Conservation (phyloP, 2,888 invertebrate species). For the Chloroclysta siterata region DNA sequence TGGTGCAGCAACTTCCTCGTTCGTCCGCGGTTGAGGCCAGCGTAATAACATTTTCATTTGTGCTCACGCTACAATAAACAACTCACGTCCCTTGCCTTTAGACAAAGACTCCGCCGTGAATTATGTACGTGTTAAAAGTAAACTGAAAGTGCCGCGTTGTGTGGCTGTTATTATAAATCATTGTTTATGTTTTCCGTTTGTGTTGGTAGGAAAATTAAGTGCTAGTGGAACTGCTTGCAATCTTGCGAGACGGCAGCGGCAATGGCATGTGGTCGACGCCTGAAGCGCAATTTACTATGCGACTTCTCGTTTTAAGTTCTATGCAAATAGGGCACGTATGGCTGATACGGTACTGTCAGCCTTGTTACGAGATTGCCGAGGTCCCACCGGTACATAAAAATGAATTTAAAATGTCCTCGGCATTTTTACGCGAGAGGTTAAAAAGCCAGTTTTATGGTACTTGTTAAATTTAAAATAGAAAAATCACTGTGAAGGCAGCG, state of each 20-base stretch:
- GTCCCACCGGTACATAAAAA: conserved; percentile 34
- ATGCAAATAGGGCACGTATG: conserved; percentile 46
- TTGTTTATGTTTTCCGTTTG: conserved; percentile 86
- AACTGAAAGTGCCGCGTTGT: conserved; percentile 84
- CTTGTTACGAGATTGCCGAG: conserved; percentile 36
- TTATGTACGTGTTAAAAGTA: conserved; percentile 85
- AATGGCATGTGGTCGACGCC: conserved; percentile 56
- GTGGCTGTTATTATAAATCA: conserved; percentile 85
- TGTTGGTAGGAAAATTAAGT: conserved; percentile 79
- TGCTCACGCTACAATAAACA: conserved; percentile 83
- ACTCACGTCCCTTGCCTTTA: conserved; percentile 83
- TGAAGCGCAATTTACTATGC: conserved; percentile 57
- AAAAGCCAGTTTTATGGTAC: conserved; percentile 23
- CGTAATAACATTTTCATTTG: conserved; percentile 84
- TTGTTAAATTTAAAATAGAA: conserved; percentile 36
- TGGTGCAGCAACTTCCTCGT: conserved; percentile 50
- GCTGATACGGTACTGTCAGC: conserved; percentile 35
- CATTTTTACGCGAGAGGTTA: conserved; percentile 18
- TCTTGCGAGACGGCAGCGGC: conserved; percentile 60
- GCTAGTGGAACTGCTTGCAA: conserved; percentile 72
- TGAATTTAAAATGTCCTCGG: conserved; percentile 30
- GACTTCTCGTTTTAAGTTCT: conserved; percentile 49
- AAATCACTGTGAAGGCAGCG: conserved; percentile 55
- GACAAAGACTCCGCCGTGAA: conserved; percentile 84
- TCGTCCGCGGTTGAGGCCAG: conserved; percentile 65